Base-by-base conservation (phyloP, 2,797 vertebrate species). In the Spizella passerina region DNA sequence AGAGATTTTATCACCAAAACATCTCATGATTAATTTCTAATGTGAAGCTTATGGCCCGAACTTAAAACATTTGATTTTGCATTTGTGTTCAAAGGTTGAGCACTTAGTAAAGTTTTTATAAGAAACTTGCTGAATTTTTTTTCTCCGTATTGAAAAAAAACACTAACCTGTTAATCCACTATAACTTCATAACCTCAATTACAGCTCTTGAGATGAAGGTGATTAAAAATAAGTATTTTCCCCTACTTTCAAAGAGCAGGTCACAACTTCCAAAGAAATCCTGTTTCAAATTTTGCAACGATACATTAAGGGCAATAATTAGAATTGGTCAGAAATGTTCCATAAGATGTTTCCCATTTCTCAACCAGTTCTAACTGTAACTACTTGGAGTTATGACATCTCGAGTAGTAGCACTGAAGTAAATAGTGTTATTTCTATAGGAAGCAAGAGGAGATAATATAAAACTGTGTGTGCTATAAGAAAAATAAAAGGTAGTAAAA, bases 1-100 rank as follows among this genome's bases (percentile, higher is more conserved):
- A 82, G 96, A 79, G 96, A 98, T 97, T 84, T 94, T 93, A 97
- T 97, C 95, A 94, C 95, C 96, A 96, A 96, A 98, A 96, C 90
- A 97, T 93, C 91, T 97, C 90, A 94, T 80, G 83, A 97, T 97
- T 97, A 96, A 97, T 96, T 97, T 98, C 94, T 96, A 80, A 94
- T 96, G 77, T 88, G 94, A 97, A 93, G 97, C 93, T 96, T 86
- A 96, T 76, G 91, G 88, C 85, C 96, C 32, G 70, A 77, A 93
- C 75, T 97, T 96, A 94, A 97, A 96, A 96, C 85, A 91, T 71
- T 94, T 87, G 95, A 94, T 95, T 96, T 90, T 44, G 47, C 68
- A 68, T 87, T 95, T 76, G 65, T 88, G 94, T 96, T 96, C 93
- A 96, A 94, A 96, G 95, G 95, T 97, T 88, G 91, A 97, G 82